Evolutionary conservation across 2,888 invertebrate species (phyloP), one percentile per base, ranked within the genome.

Genomic region (Conistra vaccinii): DNA sequence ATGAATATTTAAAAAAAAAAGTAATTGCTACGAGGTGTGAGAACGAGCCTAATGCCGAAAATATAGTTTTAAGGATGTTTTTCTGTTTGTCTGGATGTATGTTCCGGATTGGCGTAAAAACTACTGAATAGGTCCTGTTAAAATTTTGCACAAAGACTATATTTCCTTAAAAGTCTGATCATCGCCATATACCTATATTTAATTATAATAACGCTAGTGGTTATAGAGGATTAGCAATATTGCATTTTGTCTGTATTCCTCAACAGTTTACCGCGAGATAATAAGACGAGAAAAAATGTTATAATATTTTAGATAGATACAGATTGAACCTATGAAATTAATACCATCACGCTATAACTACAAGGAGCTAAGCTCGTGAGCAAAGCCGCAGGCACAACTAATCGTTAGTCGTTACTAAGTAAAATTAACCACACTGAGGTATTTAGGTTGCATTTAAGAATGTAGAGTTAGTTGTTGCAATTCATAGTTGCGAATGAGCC

Each of bases 401-500:
- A 51, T 51, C n/a, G 23, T 45, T 17, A 45, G 17, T n/a, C n/a
- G 69, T 87, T 76, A 76, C 65, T 74, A 71, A 79, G 78, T 76
- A 79, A 75, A 79, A 77, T 69, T 73, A 82, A 75, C 83, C 65
- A 69, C 74, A 57, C 55, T n/a, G 58, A 80, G 85, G 85, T 89
- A 90, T 90, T 89, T 89, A 90, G 89, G 90, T 90, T 88, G 87
- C 86, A 88, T 88, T 85, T 89, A 87, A 89, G 81, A 86, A 89
- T 89, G 85, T 87, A 78, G 81, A 80, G 86, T 89, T 88, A 90
- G 81, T 82, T 84, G 86, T 85, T 90, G 81, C 89, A 90, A 89
- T 90, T 90, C 89, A 89, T 90, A 91, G 89, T 90, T 86, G 86
- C 90, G 89, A 91, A 90, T 89, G 90, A 92, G 91, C 94, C 93